Evolutionary conservation across 2,888 invertebrate genomes (phyloP), one percentile per base, ranked within the genome.

Genomic region (Azorinus chamasolen): DNA sequence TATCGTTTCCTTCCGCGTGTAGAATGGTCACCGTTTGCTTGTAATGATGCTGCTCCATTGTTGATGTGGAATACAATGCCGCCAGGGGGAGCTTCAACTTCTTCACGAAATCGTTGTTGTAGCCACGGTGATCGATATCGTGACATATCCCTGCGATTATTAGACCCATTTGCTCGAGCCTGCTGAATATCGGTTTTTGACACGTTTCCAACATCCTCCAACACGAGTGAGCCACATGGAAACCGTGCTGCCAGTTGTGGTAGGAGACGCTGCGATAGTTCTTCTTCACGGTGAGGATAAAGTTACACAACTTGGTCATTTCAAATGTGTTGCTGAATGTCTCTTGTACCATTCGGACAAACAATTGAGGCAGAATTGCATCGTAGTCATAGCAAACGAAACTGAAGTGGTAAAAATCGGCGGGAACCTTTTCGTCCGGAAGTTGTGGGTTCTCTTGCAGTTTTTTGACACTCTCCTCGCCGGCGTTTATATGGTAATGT

Each of bases 31-130:
- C 72, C 8, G 88, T 86, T 68, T 85, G 85, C 58, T 85, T 83
- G 70, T 86, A 90, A 63, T 90, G 90, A 68, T 90, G 90, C 51
- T 87, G 84, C 68, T 90, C 90, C 90, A 90, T 89, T 5, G 87
- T 87, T 0, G 89, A 89, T 1, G 87, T 86, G 6, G 84, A 77
- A 72, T 90, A 90, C 20, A 90, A 78, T 8, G 78, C 83, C 24
- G 89, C 87, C 50, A 90, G 78, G 1, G 90, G 89, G 39, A 82
- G 84, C 22, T 88, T 70, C 37, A 85, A 48, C 69, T 88, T 87
- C 59, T 79, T 68, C 55, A 89, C 83, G 78, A 86, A 90, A 5
- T 87, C 82, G 54, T 90, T 90, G 83, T 83, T 89, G 73, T 83
- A 89, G 18, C 90, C 90, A 1, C 90, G 75, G 69, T 90, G 90